A percentile compares a stretch with the other conserved stretches of the same genome.
These are phyloP conservation scores for Tuberolachnus salignus DNA, from an alignment of 2,888 invertebrate genomes.

Conservation along the genomic window DNA sequence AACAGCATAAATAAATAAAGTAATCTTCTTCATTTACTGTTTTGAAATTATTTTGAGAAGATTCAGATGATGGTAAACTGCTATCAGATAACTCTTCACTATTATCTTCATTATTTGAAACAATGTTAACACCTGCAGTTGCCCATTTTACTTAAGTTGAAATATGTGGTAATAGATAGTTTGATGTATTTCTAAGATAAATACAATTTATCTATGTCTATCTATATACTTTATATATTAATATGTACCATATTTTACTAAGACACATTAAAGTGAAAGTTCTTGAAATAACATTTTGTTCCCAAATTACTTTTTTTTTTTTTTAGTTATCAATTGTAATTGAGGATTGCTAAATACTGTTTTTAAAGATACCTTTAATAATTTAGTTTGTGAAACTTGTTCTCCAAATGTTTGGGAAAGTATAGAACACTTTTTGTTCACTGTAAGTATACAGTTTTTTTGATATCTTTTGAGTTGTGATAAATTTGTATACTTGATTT, in stretches of 20 bases:
- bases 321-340: conserved; percentile 12
- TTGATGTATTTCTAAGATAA: background rate
- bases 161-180: background rate
- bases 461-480: conserved; percentile 1
- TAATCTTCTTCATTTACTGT: background rate
- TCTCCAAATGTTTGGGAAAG: background rate
- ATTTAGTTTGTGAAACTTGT: background rate
- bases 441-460: background rate
- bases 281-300: background rate
- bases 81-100: conserved; percentile 5
- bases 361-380: background rate
- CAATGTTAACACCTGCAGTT: conserved; percentile 5
- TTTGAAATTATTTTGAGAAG: background rate
- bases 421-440: background rate
- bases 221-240: too few relatives aligned
- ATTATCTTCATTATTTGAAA: background rate
- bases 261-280: background rate
- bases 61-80: conserved; percentile 9
- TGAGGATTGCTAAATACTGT: background rate
- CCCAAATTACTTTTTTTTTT: background rate
- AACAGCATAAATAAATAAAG: background rate
- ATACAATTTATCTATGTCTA: too few relatives aligned
- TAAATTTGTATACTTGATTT: conserved; percentile 18
- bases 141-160: too few relatives aligned
- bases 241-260: background rate